Evolutionary conservation across 1,140 invertebrate genomes (phyloP), one percentile per base, ranked within the genome.

Genomic region (Trichoplusia ni): DNA sequence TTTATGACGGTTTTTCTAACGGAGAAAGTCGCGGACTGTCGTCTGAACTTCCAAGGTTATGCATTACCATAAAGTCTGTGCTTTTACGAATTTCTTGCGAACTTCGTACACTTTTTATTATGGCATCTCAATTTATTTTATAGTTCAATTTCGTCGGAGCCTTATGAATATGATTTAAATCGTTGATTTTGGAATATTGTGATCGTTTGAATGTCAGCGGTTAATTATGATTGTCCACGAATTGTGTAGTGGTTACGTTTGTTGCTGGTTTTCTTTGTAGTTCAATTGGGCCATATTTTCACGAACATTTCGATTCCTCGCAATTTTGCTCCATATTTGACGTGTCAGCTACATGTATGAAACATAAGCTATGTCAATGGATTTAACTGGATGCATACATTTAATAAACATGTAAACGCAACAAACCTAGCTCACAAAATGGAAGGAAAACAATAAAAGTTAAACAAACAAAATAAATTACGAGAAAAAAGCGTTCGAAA

Each of bases 71-170:
- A 49, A 49, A 49, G 13, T 49, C 25, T 5, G 40, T 49, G 8
- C 23, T 49, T 27, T 18, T 13, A 4, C 25, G 16, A 31, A 49
- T 49, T 29, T 49, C 46, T 16, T 16, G 8, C 3, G 6, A 56
- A 56, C 2, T 27, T 25, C 21, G 6, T 8, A 25, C 33, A 56
- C 23, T 54, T 54, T 54, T 56, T 56, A 56, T 56, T 40, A 56
- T n/a, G 21, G 21, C 23, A 14, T 38, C 35, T 54, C 51, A 54
- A 54, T 56, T 40, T 23, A 11, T 21, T 56, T 56, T 56, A 56
- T 27, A 33, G 14, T 33, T 56, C 51, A 56, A 56, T 56, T 56
- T 40, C n/a, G 35, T 21, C 11, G 14, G 46, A 38, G 35, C 14
- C 21, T 56, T 56, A 56, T 56, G 23, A 40, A 40, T 56, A 40